Evolutionary conservation across 2,797 vertebrate species (phyloP).

Genomic region (Morus bassanus): DNA sequence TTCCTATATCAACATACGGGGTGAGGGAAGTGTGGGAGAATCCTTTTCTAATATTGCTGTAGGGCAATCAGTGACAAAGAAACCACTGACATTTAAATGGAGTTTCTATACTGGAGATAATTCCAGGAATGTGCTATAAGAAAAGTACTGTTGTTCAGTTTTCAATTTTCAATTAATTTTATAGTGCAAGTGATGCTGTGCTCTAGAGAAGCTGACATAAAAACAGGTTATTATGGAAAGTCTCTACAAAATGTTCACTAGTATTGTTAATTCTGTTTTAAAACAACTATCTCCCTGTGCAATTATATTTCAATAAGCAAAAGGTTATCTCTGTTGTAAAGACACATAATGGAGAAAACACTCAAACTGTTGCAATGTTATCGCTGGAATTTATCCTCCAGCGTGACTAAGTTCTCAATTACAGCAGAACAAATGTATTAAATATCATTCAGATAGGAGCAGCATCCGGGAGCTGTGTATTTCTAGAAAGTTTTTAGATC

Average conservation of each 20-base stretch:
- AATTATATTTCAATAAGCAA: conserved; percentile 74
- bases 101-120: background rate
- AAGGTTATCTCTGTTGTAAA: conserved; percentile 70
- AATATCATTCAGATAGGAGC: conserved; percentile 44
- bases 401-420: conserved; percentile 49
- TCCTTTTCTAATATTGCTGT: background rate
- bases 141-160: background rate
- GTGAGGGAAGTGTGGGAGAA: background rate
- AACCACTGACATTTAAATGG: background rate
- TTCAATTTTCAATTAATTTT: conserved; percentile 15
- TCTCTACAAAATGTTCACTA: conserved; percentile 42
- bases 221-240: conserved; percentile 48
- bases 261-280: conserved; percentile 62
- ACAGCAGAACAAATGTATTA: conserved; percentile 56
- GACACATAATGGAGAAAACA: conserved; percentile 56
- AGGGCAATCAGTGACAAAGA: background rate
- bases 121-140: background rate
- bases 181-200: background rate
- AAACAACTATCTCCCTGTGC: conserved; percentile 50
- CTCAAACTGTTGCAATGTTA: conserved; percentile 24
- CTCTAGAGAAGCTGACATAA: conserved; percentile 31
- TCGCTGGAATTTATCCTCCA: conserved; percentile 37
- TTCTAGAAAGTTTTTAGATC: conserved; percentile 15
- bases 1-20: background rate
- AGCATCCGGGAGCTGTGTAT: background rate